Evolutionary conservation across 53 echinoderm and acorn worm genomes (phyloP), one percentile per base, ranked within the genome.

Genomic region (Apostichopus leukothele): DNA sequence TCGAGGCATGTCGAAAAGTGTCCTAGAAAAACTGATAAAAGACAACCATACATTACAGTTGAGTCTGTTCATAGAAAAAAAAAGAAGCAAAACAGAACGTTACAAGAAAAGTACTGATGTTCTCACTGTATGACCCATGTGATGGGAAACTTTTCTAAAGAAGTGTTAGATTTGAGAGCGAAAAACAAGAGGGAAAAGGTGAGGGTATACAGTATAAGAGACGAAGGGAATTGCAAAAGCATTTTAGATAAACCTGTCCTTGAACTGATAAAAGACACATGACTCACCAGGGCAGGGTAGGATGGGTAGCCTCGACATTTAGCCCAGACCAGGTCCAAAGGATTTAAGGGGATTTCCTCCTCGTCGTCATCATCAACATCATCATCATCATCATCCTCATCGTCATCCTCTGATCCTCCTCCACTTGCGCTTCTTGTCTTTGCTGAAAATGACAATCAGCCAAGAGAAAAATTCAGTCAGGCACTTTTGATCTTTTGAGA

Each of bases 271-370:
- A 85, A 67, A 60, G 66, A 18, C 67, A 52, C 66, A 50, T 53
- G 73, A 90, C 98, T 84, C 94, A 97, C 98, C 98, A 97, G 92
- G 75, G 98, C 98, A 67, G 98, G 98, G 88, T 97, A 97, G 55
- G 98, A 97, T 78, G 98, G 98, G 89, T 97, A 97, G 93, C 98
- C 97, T 89, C 98, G 92, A 87, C 98, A 97, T 90, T 97, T 97
- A 51, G 98, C 98, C 98, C 98, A 97, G 88, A 97, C 98, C 89
- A 97, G 92, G 88, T 97, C 98, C 90, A 95, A 80, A 21, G 95
- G 94, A 88, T 92, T 95, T 88, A 95, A 91, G 77, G 98, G 98
- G 87, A 97, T 97, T 89, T 97, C 98, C 74, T 97, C 98, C 84
- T 97, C 98, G 27, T 97, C 97, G 14, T 86, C 86, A 54, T 84